These are phyloP conservation scores for Zaprionus taronus DNA, from an alignment of 1,140 invertebrate genomes.

Conservation along the genomic window DNA sequence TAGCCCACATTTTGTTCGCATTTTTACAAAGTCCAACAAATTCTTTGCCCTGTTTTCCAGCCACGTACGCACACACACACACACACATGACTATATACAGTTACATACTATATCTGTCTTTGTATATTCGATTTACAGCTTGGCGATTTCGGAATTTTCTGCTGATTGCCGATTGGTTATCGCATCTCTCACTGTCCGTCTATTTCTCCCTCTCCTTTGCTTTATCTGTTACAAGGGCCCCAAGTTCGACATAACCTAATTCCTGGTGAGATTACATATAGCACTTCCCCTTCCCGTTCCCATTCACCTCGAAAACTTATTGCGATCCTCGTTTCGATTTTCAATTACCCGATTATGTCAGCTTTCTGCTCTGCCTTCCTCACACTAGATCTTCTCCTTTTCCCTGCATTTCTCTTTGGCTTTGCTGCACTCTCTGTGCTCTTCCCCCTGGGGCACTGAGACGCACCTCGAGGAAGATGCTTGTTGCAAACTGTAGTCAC, in stretches of 20 bases:
- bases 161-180: constrained; percentile 34
- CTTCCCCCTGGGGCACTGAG: background rate
- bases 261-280: background rate
- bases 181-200: background rate
- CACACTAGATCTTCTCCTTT: background rate
- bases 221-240: background rate
- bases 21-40: constrained; percentile 37
- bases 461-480: constrained; percentile 7
- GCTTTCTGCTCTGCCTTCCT: background rate
- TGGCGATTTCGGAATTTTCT: constrained; percentile 23
- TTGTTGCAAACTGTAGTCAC: constrained; percentile 23
- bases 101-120: background rate
- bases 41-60: constrained; percentile 38
- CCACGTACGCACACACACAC: background rate
- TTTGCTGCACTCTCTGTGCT: no score
- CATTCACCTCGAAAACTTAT: background rate
- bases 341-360: background rate
- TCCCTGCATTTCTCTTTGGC: no score
- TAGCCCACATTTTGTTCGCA: constrained; percentile 44
- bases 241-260: constrained; percentile 26
- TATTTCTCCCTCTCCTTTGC: background rate
- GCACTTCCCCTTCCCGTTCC: background rate
- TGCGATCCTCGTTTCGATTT: background rate
- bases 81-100: background rate
- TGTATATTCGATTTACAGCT: constrained; percentile 1